A percentile compares a stretch with the other conserved stretches of the same genome.
phyloP scores from a whole-genome alignment of 2,113 vertebrate genomes.

The Mohoua ochrocephala region DNA sequence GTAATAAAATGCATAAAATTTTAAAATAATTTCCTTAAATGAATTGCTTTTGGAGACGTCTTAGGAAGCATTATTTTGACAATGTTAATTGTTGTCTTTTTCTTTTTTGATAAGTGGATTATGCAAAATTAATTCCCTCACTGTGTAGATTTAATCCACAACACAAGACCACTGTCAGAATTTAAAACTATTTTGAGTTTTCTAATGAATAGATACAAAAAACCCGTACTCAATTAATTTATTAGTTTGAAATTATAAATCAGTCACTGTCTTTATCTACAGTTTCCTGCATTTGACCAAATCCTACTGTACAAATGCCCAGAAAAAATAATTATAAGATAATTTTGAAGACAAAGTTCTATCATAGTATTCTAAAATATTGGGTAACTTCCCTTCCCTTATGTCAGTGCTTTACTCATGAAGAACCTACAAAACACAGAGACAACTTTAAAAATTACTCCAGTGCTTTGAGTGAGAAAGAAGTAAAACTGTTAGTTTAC shows the following conservation, averaged over 20 bases:
- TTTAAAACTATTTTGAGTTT: constrained; percentile 42
- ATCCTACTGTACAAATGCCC: constrained; percentile 70
- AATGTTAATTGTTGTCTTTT: constrained; percentile 53
- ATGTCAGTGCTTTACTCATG: constrained; percentile 61
- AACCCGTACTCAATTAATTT: neutral
- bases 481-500: neutral
- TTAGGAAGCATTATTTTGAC: constrained; percentile 35
- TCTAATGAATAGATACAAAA: constrained; percentile 39
- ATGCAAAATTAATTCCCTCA: constrained; percentile 57
- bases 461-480: neutral
- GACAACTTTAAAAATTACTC: neutral
- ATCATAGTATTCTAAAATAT: constrained; percentile 74
- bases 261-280: constrained; percentile 18
- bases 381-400: constrained; percentile 74
- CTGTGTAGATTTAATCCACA: constrained; percentile 44
- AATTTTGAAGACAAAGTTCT: constrained; percentile 70
- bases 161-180: neutral
- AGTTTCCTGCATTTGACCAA: neutral
- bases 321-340: constrained; percentile 78
- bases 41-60: neutral
- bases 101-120: constrained; percentile 43
- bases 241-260: constrained; percentile 30
- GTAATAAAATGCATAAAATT: constrained; percentile 17
- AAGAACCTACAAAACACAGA: constrained; percentile 65
- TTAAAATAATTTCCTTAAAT: neutral